phyloP scores from a whole-genome alignment of 2,888 invertebrate species.

The Hartigia nigra region DNA sequence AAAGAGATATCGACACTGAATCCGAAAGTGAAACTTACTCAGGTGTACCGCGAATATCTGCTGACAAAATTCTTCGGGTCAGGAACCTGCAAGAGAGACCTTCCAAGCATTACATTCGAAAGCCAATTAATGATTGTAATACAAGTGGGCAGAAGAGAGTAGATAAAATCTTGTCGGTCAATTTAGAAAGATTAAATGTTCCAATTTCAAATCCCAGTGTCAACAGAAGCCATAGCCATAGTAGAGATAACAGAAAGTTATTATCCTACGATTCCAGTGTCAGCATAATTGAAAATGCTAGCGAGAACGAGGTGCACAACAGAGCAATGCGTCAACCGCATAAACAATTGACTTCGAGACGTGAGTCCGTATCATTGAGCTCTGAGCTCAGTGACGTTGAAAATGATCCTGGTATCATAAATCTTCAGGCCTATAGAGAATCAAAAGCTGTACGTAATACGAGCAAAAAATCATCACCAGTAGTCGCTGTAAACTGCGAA shows the following conservation, averaged over 20 bases:
- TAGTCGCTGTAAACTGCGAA: neutral
- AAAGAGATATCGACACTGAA: slow-evolving; percentile 16
- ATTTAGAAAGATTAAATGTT: neutral
- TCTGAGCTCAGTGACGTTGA: neutral
- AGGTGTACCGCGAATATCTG: slow-evolving; percentile 41
- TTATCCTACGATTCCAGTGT: slow-evolving; percentile 35
- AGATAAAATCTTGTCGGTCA: neutral
- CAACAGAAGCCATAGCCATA: neutral
- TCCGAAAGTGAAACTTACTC: slow-evolving; percentile 42
- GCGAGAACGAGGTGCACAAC: neutral
- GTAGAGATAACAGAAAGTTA: neutral
- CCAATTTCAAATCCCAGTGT: slow-evolving; percentile 15
- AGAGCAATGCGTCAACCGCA: neutral
- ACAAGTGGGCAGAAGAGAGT: neutral
- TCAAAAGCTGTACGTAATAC: neutral
- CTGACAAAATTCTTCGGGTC: slow-evolving; percentile 18
- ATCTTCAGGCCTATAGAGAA: neutral
- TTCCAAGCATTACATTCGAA: slow-evolving; percentile 20
- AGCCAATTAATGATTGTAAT: neutral
- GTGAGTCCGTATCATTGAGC: neutral
- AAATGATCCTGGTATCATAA: neutral
- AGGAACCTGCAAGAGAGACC: neutral
- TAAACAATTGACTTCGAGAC: neutral
- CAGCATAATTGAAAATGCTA: slow-evolving; percentile 40
- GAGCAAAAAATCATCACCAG: neutral